Evolutionary conservation across 2,888 invertebrate species (phyloP), one percentile per base, ranked within the genome.

Genomic region (Ryuthela nishihirai): DNA sequence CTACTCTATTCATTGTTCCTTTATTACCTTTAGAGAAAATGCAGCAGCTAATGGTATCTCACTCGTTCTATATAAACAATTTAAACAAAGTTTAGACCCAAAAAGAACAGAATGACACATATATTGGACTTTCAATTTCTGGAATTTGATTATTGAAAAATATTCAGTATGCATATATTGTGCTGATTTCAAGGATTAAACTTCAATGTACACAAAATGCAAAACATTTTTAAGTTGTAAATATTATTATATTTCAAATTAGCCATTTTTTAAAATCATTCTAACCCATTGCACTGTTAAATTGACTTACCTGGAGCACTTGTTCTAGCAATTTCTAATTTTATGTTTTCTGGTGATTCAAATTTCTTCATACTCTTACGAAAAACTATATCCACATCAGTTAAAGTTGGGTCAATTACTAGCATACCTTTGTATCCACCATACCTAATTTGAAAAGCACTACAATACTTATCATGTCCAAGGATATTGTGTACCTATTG

Each of bases 311-410:
- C 41, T 61, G 60, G 44, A 58, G 39, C 49, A 58, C 64, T 50
- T 66, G 65, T 41, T 59, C 67, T 62, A 56, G 69, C 48, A 48
- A 67, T 62, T 67, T 70, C 64, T 61, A 55, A 36, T 62, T 64
- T 26, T 43, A 65, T 45, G 54, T 54, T 32, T n/a, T 46, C 53
- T 45, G 58, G 36, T 3, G 59, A 62, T 2, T 64, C 42, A 45
- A 66, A 67, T 48, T 67, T 67, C 40, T 25, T 46, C 67, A 67
- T 67, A 21, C 64, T 64, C 29, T 54, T 21, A 10, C 67, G 45
- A 26, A 67, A 55, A 6, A 63, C 53, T 12, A 66, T 60, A 23
- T 50, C 36, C 3, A 38, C 32, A 5, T 21, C 41, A 10, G 5
- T 15, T 25, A 61, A 43, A 3, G 48, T 44, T 15, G 60, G 62